Percentiles rank a stretch among this genome's conserved stretches.
Evolutionary conservation across 2,113 vertebrate genomes (phyloP).

Genomic region (Lanius ludovicianus): DNA sequence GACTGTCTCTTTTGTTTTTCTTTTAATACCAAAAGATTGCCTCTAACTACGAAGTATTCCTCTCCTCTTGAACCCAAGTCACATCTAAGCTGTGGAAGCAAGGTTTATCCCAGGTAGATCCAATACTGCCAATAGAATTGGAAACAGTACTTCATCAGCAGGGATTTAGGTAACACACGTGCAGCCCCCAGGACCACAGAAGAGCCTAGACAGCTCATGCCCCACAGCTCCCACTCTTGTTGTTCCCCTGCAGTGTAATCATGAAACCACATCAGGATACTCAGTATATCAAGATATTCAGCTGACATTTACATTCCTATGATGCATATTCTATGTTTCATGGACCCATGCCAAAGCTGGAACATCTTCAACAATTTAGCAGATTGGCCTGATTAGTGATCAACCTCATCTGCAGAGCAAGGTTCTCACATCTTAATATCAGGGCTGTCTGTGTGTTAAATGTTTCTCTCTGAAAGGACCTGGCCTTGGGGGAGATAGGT

Average conservation of each 20-base stretch:
- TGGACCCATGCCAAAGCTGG: not conserved
- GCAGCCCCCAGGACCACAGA: not conserved
- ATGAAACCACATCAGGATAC: not conserved
- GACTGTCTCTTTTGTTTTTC: not conserved
- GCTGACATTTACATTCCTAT: not conserved
- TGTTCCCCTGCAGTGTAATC: not conserved
- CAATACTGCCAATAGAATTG: accelerated
- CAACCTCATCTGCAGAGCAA: not conserved
- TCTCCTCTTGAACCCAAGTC: not conserved
- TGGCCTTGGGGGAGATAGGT: not conserved
- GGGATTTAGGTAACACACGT: not conserved
- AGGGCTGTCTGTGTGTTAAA: not conserved
- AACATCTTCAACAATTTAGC: not conserved
- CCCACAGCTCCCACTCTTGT: not conserved
- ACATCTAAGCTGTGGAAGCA: not conserved
- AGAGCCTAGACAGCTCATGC: not conserved
- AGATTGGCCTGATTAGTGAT: not conserved
- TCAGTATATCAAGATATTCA: not conserved
- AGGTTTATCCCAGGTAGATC: not conserved
- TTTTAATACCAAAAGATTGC: not conserved
- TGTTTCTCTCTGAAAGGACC: not conserved
- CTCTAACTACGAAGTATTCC: not conserved
- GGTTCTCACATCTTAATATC: not conserved
- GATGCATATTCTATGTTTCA: not conserved
- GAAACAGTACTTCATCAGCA: not conserved